Evolutionary conservation across 2,113 vertebrate genomes (phyloP), one percentile per base, ranked within the genome.

Genomic region (Prietella phreatophila): DNA sequence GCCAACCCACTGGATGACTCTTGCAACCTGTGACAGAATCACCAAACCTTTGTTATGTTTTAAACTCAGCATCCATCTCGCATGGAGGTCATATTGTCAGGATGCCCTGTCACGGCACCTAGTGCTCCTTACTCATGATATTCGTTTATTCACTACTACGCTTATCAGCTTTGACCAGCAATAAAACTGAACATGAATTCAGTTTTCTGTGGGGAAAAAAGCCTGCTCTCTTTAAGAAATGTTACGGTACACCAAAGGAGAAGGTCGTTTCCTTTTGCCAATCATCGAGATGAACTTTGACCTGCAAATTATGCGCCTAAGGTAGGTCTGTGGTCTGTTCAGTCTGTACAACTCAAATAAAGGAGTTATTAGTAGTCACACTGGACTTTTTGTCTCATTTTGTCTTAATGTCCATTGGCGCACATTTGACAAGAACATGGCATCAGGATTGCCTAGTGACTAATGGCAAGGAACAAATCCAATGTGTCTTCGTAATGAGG

Each of bases 1-100:
- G 79, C 91, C 86, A 96, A 94, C 85, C 92, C 88, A 0, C 88
- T 96, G 6, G 86, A 93, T 47, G 87, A 95, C 84, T 93, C 92
- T 78, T 88, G 84, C 75, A 89, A 84, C 75, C 84, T 92, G 65
- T 96, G 90, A 96, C 33, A 42, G 85, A 75, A 65, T 15, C 88
- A 60, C 60, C 56, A 27, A 69, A 61, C 27, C 42, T 65, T 22
- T 20, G 55, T 8, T 25, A 61, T 0, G 3, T 81, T 81, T 81
- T 33, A 50, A 73, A 47, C 11, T 42, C 20, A 25, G 73, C 11
- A 5, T 22, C 13, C 1, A 10, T 17, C 2, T 60, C 20, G 10
- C 39, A 22, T 14, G 33, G 19, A 13, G 10, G 19, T 30, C 30
- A 20, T 81, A 33, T 36, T 58, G 55, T 55, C 42, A 79, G 14